A percentile compares a stretch with the other conserved stretches of the same genome.
These are phyloP conservation scores for Pao palembangensis DNA, from an alignment of 2,113 vertebrate species.

Conservation along the genomic window DNA sequence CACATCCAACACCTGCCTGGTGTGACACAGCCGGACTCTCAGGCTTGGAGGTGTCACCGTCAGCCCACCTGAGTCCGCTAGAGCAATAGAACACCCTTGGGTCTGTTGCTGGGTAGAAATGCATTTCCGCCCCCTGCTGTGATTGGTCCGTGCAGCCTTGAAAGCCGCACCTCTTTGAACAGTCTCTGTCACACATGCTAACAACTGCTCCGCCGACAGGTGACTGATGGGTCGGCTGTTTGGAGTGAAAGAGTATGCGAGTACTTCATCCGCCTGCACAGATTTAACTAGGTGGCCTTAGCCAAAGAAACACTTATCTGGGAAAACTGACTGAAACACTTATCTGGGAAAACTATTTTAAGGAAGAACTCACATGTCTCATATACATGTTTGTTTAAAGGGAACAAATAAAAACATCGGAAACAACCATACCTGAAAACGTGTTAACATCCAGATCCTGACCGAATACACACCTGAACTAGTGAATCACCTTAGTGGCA, in stretches of 20 bases:
- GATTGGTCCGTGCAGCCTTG: constrained; percentile 54
- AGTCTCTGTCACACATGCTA: constrained; percentile 48
- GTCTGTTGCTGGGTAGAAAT: constrained; percentile 71
- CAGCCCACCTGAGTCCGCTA: constrained; percentile 53
- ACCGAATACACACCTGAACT: too few species aligned
- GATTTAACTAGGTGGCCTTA: not conserved
- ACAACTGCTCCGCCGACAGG: constrained; percentile 53
- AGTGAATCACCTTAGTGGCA: too few species aligned
- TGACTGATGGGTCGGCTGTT: constrained; percentile 37
- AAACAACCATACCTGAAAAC: too few species aligned
- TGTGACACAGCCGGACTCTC: constrained; percentile 28
- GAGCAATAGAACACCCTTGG: constrained; percentile 44
- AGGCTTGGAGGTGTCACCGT: constrained; percentile 24
- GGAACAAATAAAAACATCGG: too few species aligned
- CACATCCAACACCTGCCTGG: not conserved
- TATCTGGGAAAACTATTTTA: not conserved
- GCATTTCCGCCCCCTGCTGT: constrained; percentile 66
- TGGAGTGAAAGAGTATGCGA: constrained; percentile 34
- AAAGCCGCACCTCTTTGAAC: constrained; percentile 48
- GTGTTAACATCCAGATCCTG: too few species aligned
- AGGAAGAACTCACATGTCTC: not conserved
- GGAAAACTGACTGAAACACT: too few species aligned
- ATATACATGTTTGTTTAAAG: too few species aligned
- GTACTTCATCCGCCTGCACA: constrained; percentile 27
- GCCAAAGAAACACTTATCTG: too few species aligned